Percentiles rank a stretch among this genome's conserved stretches.
Evolutionary conservation across 2,797 vertebrate species (phyloP).

Genomic region (Cynopterus sphinx): DNA sequence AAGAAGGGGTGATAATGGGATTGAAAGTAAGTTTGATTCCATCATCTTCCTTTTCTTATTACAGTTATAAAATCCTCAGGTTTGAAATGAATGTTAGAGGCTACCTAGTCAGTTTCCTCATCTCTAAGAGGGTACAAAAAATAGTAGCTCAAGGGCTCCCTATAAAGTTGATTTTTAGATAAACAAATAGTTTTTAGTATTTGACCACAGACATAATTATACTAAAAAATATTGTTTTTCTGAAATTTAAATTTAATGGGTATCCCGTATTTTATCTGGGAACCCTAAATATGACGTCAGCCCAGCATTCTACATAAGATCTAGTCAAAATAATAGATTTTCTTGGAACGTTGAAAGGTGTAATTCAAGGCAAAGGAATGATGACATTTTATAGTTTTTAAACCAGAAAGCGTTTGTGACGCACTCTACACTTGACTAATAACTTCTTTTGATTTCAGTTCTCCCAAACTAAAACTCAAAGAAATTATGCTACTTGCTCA

Average conservation of each 20-base stretch:
- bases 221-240: background rate
- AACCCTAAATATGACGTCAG: background rate
- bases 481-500: background rate
- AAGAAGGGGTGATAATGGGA: background rate
- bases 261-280: background rate
- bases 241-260: background rate
- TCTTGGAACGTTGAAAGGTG: background rate
- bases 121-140: background rate
- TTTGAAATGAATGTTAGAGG: slow-evolving; percentile 34
- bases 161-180: background rate
- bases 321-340: background rate
- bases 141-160: background rate
- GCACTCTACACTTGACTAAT: background rate
- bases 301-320: background rate
- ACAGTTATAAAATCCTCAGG: background rate
- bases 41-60: background rate
- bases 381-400: slow-evolving; percentile 46
- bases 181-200: background rate
- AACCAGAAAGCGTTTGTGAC: background rate
- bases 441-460: slow-evolving; percentile 23
- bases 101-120: background rate
- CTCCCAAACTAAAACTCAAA: slow-evolving; percentile 11
- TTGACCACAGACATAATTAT: background rate
- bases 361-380: slow-evolving; percentile 23
- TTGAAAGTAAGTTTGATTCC: background rate